These are phyloP conservation scores for Eucidaris tribuloides DNA, from an alignment of 35 echinoderm and acorn worm genomes.

Conservation along the genomic window DNA sequence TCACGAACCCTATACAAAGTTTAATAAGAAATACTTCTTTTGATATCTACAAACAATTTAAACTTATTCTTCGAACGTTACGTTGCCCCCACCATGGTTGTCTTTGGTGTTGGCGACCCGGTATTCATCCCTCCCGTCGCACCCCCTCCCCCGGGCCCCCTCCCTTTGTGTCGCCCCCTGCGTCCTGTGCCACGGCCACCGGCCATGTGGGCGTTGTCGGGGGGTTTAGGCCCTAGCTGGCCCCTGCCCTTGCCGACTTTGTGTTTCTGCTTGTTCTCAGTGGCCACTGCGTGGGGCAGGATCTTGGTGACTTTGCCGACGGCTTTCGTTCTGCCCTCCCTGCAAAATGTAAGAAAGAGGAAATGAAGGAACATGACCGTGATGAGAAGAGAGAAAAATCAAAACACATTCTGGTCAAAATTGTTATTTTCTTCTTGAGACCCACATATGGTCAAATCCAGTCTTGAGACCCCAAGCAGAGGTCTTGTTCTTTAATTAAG, in stretches of 20 bases:
- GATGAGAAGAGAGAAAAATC: not conserved
- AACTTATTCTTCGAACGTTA: too few species aligned
- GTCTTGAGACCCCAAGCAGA: too few species aligned
- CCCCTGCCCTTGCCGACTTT: slow-evolving; percentile 80
- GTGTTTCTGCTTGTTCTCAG: slow-evolving; percentile 68
- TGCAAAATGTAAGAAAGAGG: slow-evolving; percentile 33
- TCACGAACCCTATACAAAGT: too few species aligned
- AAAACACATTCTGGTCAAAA: not conserved
- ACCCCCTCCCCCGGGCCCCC: slow-evolving; percentile 19
- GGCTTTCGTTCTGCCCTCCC: slow-evolving; percentile 97
- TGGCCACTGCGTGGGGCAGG: slow-evolving; percentile 55
- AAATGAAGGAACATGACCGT: not conserved
- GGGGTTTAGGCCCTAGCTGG: slow-evolving; percentile 58
- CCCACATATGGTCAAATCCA: too few species aligned
- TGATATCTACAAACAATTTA: too few species aligned
- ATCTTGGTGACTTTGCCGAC: slow-evolving; percentile 92
- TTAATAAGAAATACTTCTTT: too few species aligned
- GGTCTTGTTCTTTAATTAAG: too few species aligned
- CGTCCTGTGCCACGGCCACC: slow-evolving; percentile 20
- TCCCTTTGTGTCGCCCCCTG: slow-evolving; percentile 31
- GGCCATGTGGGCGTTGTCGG: slow-evolving; percentile 30
- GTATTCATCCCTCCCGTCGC: not conserved
- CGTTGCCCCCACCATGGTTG: slow-evolving; percentile 15
- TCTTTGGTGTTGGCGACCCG: not conserved
- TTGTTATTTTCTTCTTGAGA: too few species aligned